phyloP scores from a whole-genome alignment of 1,140 invertebrate genomes.

The Pristionchus pacificus region DNA sequence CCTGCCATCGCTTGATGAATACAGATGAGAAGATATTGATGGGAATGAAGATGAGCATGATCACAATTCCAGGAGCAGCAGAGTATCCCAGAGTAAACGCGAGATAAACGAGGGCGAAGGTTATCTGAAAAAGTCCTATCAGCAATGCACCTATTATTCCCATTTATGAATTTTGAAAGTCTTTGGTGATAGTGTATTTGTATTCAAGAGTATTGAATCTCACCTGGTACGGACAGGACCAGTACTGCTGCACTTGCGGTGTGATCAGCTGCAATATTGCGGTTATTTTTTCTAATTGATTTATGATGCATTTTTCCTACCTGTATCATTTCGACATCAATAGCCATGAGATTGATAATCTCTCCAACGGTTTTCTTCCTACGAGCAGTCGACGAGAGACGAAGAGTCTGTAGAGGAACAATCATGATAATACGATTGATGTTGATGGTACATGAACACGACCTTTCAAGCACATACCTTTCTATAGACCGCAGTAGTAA shows the following conservation, averaged over 20 bases:
- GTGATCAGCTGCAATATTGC: too few relatives aligned
- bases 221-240: slow-evolving; percentile 21
- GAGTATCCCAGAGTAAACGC: slow-evolving; percentile 67
- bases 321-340: slow-evolving; percentile 58
- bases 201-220: not conserved
- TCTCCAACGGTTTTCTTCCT: slow-evolving; percentile 62
- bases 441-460: too few relatives aligned
- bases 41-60: slow-evolving; percentile 69
- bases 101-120: slow-evolving; percentile 17
- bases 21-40: slow-evolving; percentile 59
- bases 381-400: slow-evolving; percentile 51
- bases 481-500: slow-evolving; percentile 87
- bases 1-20: slow-evolving; percentile 33
- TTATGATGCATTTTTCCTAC: not conserved
- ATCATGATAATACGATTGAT: slow-evolving; percentile 5
- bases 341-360: slow-evolving; percentile 64
- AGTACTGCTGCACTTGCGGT: slow-evolving; percentile 11
- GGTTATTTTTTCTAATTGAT: not conserved
- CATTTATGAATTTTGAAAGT: not conserved
- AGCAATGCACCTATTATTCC: not conserved
- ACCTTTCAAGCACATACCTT: too few relatives aligned
- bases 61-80: slow-evolving; percentile 79
- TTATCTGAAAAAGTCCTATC: slow-evolving; percentile 24
- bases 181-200: not conserved
- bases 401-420: slow-evolving; percentile 53